Evolutionary conservation across 2,888 invertebrate species (phyloP), one percentile per base, ranked within the genome.

Genomic region (Bugula neritina): DNA sequence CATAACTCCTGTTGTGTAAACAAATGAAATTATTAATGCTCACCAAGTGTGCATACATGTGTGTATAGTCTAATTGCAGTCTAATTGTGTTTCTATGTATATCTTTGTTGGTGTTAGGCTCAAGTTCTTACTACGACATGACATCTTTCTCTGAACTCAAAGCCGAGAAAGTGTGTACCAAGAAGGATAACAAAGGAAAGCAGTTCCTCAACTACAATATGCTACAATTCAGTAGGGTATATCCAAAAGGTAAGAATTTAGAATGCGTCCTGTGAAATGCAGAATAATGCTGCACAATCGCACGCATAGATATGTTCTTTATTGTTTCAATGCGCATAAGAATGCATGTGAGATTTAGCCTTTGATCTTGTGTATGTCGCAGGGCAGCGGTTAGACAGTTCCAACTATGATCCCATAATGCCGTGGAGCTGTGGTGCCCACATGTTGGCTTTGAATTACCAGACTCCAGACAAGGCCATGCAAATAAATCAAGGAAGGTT

Each of bases 371-470:
- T n/a, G n/a, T n/a, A n/a, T n/a, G n/a, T n/a, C 17, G 17, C 43
- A 63, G 87, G 96, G 0, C 93, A 93, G 80, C 88, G 98, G 71
- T 90, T 98, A 72, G 97, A 98, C 81, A 98, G 98, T 0, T 95
- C 96, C 0, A 99, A 99, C 86, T 99, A 95, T 84, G 92, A 92
- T 86, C 98, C 99, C 0, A 88, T 93, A 3, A 90, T 92, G 0
- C 91, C 96, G 86, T 99, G 98, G 98, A 95, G 94, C 83, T 89
- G 90, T 17, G 98, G 96, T 0, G 93, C 92, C 69, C 99, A 99
- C 85, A 93, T 99, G 94, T 92, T 94, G 0, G 97, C 98, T 0
- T 86, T 99, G 1, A 99, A 99, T 85, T 99, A 94, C 84, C 99
- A 99, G 85, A 98, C 98, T 0, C 25, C 73, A 75, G 98, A 98